These are phyloP conservation scores for Poicephalus meyeri DNA, from an alignment of 2,113 vertebrate species.

Conservation along the genomic window DNA sequence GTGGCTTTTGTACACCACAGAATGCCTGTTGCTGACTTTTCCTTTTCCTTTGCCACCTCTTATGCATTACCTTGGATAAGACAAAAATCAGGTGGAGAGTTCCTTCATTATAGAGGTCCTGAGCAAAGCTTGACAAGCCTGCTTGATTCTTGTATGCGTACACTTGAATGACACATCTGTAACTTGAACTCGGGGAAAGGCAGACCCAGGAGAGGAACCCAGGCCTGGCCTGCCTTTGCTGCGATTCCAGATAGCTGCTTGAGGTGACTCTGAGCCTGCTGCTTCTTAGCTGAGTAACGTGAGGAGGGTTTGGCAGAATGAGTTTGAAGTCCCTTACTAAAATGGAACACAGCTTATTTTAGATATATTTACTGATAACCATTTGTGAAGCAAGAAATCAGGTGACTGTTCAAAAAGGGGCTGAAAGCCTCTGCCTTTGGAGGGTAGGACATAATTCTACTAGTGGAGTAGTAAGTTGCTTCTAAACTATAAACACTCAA, in stretches of 20 bases:
- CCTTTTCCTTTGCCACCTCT: not conserved
- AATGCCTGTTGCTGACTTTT: not conserved
- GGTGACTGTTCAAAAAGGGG: not conserved
- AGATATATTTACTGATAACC: not conserved
- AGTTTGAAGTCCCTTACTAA: constrained; percentile 2
- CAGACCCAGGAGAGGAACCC: not conserved
- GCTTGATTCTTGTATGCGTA: not conserved
- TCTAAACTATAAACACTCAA: not conserved
- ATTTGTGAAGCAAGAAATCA: not conserved
- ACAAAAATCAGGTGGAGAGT: not conserved
- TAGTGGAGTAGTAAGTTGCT: not conserved
- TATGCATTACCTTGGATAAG: not conserved
- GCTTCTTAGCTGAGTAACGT: constrained; percentile 3
- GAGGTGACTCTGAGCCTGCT: not conserved
- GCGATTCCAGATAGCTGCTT: not conserved
- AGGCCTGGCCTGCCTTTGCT: not conserved
- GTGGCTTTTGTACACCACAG: not conserved
- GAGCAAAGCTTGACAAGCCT: not conserved
- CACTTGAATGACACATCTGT: not conserved
- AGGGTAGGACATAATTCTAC: not conserved
- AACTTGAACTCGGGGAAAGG: constrained; percentile 28
- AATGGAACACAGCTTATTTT: not conserved
- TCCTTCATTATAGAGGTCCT: not conserved
- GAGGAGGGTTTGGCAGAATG: not conserved
- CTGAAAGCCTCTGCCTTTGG: not conserved